Base-by-base conservation (phyloP, 1,140 invertebrate genomes). In the Leptopilina boulardi region DNA sequence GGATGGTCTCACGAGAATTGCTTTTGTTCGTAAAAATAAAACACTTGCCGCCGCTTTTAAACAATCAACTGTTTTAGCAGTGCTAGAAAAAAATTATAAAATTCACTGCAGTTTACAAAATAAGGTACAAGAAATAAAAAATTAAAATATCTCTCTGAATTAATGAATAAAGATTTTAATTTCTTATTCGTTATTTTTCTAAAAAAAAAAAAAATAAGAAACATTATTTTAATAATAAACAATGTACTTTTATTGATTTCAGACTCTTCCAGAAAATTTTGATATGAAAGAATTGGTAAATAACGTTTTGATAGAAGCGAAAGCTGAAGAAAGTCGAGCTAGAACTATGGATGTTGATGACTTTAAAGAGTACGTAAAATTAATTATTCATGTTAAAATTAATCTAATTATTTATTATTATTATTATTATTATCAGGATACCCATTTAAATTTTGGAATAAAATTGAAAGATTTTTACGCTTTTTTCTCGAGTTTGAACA, bases 291-390 rank as follows among this genome's bases (percentile, higher is more conserved):
- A 92, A 70, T 96, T 96, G 90, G 91, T 99, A 3, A 94, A 95
- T 85, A 88, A 94, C 18, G 94, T 99, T 77, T 91, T 99, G 47
- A 88, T 90, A 78, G 91, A 91, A 59, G 89, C 91, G 59, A 89
- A 94, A 76, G 96, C 95, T 86, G 94, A 94, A 80, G 93, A 96
- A 73, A 96, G 95, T 90, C 92, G 99, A 87, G 96, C 99, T 1
- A 93, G 98, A 87, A 95, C 94, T 2, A 98, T 99, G 98, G 97
- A 99, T 85, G 95, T 98, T 80, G 98, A 99, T 92, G 98, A 99
- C 87, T 99, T 99, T 91, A 95, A 99, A 85, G 92, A 93, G 93
- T 95, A 92, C 90, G 26, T 44, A 78, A 76, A 6, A 42, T 72
- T 70, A n/a, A n/a, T n/a, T n/a, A n/a, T n/a, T n/a, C n/a, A n/a